A percentile compares a stretch with the other conserved stretches of the same genome.
These are phyloP conservation scores for Luperina testacea DNA, from an alignment of 2,888 invertebrate species.

Conservation along the genomic window DNA sequence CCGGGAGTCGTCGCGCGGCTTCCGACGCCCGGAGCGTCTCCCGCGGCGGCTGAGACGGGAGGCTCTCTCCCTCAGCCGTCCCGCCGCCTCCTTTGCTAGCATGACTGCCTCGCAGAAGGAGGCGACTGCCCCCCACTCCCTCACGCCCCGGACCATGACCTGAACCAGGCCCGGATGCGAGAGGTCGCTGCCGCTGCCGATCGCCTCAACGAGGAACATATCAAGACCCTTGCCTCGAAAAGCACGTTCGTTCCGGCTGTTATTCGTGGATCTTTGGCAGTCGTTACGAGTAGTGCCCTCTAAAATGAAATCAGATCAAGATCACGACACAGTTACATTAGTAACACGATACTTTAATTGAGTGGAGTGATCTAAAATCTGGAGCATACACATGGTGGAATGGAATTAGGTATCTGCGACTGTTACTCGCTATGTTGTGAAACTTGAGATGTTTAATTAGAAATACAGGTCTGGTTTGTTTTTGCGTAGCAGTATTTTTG, in stretches of 20 bases:
- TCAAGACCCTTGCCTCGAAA: background rate
- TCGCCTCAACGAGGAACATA: too few species aligned
- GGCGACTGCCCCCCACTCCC: too few species aligned
- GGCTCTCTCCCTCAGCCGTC: too few species aligned
- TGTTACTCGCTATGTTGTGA: slow-evolving; percentile 6
- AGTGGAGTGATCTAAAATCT: slow-evolving; percentile 4
- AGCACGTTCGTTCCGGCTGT: background rate
- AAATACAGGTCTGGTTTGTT: slow-evolving; percentile 10
- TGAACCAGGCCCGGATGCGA: too few species aligned
- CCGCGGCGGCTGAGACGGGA: too few species aligned
- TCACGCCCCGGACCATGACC: too few species aligned
- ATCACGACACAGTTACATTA: slow-evolving; percentile 11
- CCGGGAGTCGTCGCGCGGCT: too few species aligned
- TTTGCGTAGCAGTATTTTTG: background rate
- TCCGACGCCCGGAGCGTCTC: too few species aligned
- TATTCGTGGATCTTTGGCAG: too few species aligned
- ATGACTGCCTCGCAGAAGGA: too few species aligned
- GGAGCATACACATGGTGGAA: slow-evolving; percentile 39
- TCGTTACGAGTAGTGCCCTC: background rate
- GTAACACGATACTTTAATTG: slow-evolving; percentile 30
- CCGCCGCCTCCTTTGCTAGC: too few species aligned
- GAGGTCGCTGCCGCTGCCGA: too few species aligned
- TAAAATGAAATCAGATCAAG: slow-evolving; percentile 21
- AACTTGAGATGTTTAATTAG: slow-evolving; percentile 29
- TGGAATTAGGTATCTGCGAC: slow-evolving; percentile 22